Evolutionary conservation across 30 jellyfish, hydroid and myxozoan genomes (phyloP).

Genomic region (Pelagia noctiluca): DNA sequence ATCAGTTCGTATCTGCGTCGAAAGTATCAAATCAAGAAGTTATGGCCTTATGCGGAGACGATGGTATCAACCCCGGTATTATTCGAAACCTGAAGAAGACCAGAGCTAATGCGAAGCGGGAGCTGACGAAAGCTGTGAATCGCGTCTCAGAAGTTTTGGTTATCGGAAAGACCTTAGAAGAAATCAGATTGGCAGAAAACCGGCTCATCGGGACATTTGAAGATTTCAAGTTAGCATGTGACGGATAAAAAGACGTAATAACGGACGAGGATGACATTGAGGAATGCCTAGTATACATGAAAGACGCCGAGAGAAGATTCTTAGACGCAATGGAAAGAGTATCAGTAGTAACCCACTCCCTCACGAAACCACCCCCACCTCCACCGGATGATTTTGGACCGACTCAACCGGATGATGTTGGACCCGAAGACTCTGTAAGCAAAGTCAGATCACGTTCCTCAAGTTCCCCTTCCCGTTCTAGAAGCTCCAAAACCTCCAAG

Average conservation of each 20-base stretch:
- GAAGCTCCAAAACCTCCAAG: conserved; percentile 30
- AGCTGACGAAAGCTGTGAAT: conserved; percentile 50
- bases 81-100: conserved; percentile 36
- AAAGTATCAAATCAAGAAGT: conserved; percentile 4
- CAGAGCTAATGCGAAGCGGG: conserved; percentile 40
- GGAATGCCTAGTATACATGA: conserved; percentile 24
- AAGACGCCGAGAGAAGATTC: conserved; percentile 48
- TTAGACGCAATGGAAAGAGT: conserved; percentile 9
- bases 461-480: conserved; percentile 1
- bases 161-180: conserved; percentile 37
- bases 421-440: conserved; percentile 45
- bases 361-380: background rate
- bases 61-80: background rate
- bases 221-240: conserved; percentile 40
- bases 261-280: conserved; percentile 26
- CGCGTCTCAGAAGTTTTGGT: conserved; percentile 25
- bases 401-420: conserved; percentile 43
- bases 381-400: no score
- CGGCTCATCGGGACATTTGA: conserved; percentile 33
- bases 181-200: conserved; percentile 23
- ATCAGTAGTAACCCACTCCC: background rate
- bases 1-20: conserved; percentile 15
- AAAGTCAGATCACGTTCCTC: conserved; percentile 30
- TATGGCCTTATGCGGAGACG: conserved; percentile 21
- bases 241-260: background rate